A percentile compares a stretch with the other conserved stretches of the same genome.
These are phyloP conservation scores for Geotrupes spiniger DNA, from an alignment of 2,888 invertebrate genomes.

Conservation along the genomic window DNA sequence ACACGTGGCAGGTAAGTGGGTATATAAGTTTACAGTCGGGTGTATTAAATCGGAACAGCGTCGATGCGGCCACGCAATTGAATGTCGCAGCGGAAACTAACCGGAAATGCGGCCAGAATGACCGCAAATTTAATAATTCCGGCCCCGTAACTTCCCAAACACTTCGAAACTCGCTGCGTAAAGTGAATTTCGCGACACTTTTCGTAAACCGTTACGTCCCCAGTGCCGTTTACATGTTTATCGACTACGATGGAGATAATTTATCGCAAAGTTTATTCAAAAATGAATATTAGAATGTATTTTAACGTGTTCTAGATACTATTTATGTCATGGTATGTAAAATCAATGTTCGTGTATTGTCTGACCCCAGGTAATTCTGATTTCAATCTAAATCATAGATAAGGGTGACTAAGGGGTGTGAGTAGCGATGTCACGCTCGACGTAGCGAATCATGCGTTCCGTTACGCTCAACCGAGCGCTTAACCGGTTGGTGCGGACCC, in stretches of 20 bases:
- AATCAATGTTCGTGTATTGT: constrained; percentile 18
- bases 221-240: not conserved
- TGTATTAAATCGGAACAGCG: constrained; percentile 11
- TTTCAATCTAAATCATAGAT: constrained; percentile 35
- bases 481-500: constrained; percentile 25
- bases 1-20: constrained; percentile 54
- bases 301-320: no score
- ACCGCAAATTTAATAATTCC: constrained; percentile 50
- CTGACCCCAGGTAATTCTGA: constrained; percentile 27
- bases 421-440: constrained; percentile 33
- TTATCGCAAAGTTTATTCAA: constrained; percentile 7
- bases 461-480: constrained; percentile 29
- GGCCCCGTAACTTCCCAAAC: constrained; percentile 18
- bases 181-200: no score
- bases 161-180: constrained; percentile 25
- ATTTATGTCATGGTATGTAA: constrained; percentile 8
- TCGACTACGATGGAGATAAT: not conserved
- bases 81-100: constrained; percentile 53
- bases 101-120: constrained; percentile 53
- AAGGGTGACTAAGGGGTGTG: constrained; percentile 30
- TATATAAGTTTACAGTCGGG: constrained; percentile 11
- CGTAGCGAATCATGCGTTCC: constrained; percentile 31
- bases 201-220: no score
- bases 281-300: constrained; percentile 14
- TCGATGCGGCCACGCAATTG: constrained; percentile 42